A percentile compares a stretch with the other conserved stretches of the same genome.
Conservation (phyloP, 1,140 invertebrate species). For the Drosophila cardini region DNA sequence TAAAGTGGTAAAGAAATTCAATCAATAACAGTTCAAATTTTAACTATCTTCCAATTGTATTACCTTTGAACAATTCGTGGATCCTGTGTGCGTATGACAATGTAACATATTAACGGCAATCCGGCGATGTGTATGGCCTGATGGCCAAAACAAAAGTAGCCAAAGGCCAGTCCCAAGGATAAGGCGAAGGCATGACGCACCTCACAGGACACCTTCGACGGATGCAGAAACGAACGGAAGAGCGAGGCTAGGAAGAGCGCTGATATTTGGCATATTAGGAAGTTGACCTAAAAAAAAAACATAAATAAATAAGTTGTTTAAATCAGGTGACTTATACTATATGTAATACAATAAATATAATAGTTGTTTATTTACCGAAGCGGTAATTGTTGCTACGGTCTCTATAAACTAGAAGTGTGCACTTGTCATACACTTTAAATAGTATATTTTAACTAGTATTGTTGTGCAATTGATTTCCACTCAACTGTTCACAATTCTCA, state of each 20-base stretch:
- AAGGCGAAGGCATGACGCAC: conserved; percentile 91
- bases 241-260: conserved; percentile 90
- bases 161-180: conserved; percentile 90
- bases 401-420: background rate
- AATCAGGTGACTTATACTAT: background rate
- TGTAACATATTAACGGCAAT: conserved; percentile 90
- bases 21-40: background rate
- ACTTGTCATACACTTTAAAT: background rate
- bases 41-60: background rate
- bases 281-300: conserved; percentile 90
- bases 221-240: conserved; percentile 90
- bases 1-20: conserved; percentile 78
- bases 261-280: conserved; percentile 91
- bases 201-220: conserved; percentile 87
- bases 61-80: conserved; percentile 89
- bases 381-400: background rate
- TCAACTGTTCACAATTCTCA: conserved; percentile 13
- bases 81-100: conserved; percentile 88
- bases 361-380: too few relatives aligned
- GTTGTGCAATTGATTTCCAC: conserved; percentile 19
- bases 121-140: conserved; percentile 92
- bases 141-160: conserved; percentile 95
- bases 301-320: background rate
- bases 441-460: conserved; percentile 23
- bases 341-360: too few relatives aligned